Evolutionary conservation across 2,888 invertebrate genomes (phyloP).

Genomic region (Osedax frankpressi): DNA sequence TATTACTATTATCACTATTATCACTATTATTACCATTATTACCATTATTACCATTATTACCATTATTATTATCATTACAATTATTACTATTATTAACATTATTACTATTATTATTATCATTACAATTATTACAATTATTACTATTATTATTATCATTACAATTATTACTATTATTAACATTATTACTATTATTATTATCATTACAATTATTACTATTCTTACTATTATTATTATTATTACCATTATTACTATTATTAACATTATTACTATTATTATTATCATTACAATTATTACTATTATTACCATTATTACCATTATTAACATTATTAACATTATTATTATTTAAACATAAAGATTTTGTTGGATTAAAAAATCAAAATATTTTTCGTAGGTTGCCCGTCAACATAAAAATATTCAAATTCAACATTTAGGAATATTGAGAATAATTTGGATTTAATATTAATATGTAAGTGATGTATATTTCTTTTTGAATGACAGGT

Average conservation of each 20-base stretch:
- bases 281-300: not conserved
- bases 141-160: not conserved
- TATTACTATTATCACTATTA: not conserved
- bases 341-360: no score
- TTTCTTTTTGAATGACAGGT: no score
- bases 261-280: not conserved
- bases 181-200: not conserved
- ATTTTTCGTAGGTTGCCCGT: no score
- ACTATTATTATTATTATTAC: not conserved
- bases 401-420: no score
- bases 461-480: no score
- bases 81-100: not conserved
- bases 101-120: not conserved
- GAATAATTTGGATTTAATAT: no score
- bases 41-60: not conserved
- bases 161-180: not conserved
- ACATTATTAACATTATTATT: not conserved
- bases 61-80: not conserved
- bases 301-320: not conserved
- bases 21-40: not conserved
- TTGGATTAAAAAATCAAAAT: no score
- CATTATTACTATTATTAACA: not conserved
- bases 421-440: no score
- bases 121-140: not conserved
- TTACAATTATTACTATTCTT: not conserved